Evolutionary conservation across 2,113 vertebrate genomes (phyloP).

Genomic region (Megatriorchis doriae): DNA sequence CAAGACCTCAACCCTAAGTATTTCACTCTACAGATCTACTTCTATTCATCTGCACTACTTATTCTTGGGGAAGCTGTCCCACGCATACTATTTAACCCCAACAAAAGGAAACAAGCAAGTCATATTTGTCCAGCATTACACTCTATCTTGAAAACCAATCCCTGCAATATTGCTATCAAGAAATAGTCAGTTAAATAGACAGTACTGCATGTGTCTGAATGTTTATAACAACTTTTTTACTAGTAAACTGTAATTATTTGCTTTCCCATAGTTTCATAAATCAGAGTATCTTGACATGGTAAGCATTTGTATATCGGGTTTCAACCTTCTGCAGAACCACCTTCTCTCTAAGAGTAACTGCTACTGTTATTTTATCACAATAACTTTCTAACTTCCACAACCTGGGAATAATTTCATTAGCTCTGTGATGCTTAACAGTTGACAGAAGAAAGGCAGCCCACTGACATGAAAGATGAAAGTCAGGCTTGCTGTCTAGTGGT

Average conservation of each 20-base stretch:
- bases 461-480: not conserved
- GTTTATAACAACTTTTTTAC: not conserved
- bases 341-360: not conserved
- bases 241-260: not conserved
- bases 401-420: not conserved
- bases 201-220: not conserved
- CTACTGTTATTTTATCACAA: not conserved
- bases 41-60: not conserved
- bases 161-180: not conserved
- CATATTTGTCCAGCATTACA: not conserved
- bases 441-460: not conserved
- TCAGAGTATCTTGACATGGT: not conserved
- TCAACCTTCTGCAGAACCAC: not conserved
- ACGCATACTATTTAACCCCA: accelerated
- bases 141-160: not conserved
- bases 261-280: not conserved
- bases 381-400: not conserved
- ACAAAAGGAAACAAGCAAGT: not conserved
- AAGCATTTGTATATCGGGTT: not conserved
- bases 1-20: not conserved
- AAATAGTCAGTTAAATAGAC: not conserved
- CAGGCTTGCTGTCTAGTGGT: not conserved
- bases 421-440: not conserved
- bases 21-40: not conserved
- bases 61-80: not conserved